Conservation (phyloP, 2,113 vertebrate genomes). For the Grammomys dolichurus region DNA sequence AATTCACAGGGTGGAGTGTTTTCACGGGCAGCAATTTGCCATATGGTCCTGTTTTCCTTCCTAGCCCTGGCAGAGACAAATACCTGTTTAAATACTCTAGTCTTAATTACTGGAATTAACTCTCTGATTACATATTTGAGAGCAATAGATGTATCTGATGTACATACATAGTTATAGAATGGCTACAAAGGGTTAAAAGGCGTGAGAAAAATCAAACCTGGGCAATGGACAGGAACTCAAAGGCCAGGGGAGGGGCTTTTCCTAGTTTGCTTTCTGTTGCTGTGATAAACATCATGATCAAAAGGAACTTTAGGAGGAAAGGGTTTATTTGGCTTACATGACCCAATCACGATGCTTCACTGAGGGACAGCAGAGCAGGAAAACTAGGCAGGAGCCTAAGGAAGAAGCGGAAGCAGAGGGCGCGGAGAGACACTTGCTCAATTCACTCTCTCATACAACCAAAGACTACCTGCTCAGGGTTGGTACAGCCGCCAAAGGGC, state of each 20-base stretch:
- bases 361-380: background rate
- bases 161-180: no score
- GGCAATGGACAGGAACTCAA: background rate
- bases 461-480: background rate
- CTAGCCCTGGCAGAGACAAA: background rate
- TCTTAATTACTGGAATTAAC: background rate
- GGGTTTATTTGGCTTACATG: background rate
- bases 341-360: background rate
- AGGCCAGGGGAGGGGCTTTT: background rate
- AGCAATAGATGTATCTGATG: background rate
- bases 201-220: background rate
- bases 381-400: background rate
- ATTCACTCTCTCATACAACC: background rate
- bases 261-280: background rate
- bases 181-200: background rate
- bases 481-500: background rate
- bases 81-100: background rate
- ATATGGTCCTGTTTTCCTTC: background rate
- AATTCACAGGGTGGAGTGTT: background rate
- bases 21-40: background rate
- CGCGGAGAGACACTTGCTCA: background rate
- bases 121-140: background rate
- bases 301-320: background rate
- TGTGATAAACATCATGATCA: background rate
- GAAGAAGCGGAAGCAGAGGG: background rate